Evolutionary conservation across 2,888 invertebrate species (phyloP).

Genomic region (Tanaodytes sp.): DNA sequence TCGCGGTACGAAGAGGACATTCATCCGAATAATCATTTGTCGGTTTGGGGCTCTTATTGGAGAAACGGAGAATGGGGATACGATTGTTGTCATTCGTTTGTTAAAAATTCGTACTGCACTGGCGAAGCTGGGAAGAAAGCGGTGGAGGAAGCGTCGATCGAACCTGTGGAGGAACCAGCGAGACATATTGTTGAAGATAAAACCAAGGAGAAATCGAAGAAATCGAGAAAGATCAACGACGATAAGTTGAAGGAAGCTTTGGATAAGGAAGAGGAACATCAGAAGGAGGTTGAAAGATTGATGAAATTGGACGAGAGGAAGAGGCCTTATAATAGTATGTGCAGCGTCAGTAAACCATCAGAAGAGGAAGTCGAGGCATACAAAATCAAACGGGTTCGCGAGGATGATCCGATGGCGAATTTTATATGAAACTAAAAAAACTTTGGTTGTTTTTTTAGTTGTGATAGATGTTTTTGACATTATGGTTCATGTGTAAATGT

Average conservation of each 20-base stretch:
- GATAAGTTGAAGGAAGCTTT: constrained; percentile 79
- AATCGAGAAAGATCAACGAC: constrained; percentile 69
- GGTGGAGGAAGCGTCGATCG: constrained; percentile 8
- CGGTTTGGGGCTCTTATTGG: constrained; percentile 98
- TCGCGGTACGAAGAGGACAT: constrained; percentile 96
- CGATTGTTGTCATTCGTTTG: constrained; percentile 93
- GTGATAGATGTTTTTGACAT: no score
- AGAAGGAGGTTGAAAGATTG: constrained; percentile 78
- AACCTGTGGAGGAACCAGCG: constrained; percentile 13
- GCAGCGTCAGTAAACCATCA: constrained; percentile 86
- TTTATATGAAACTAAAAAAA: constrained; percentile 74
- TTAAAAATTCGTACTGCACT: constrained; percentile 92
- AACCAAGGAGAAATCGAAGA: constrained; percentile 71
- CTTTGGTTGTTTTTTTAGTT: no score
- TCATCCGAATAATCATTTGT: constrained; percentile 91
- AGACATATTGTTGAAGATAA: constrained; percentile 16
- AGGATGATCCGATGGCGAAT: constrained; percentile 95
- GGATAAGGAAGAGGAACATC: constrained; percentile 78
- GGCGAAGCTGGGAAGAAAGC: constrained; percentile 80
- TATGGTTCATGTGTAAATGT: no score
- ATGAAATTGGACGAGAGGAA: constrained; percentile 89
- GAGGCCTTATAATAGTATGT: constrained; percentile 94
- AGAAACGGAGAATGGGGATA: constrained; percentile 94
- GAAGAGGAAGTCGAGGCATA: constrained; percentile 96
- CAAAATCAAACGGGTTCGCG: constrained; percentile 86